Evolutionary conservation across 2,888 invertebrate genomes (phyloP), one percentile per base, ranked within the genome.

Genomic region (Zeuzera pyrina): DNA sequence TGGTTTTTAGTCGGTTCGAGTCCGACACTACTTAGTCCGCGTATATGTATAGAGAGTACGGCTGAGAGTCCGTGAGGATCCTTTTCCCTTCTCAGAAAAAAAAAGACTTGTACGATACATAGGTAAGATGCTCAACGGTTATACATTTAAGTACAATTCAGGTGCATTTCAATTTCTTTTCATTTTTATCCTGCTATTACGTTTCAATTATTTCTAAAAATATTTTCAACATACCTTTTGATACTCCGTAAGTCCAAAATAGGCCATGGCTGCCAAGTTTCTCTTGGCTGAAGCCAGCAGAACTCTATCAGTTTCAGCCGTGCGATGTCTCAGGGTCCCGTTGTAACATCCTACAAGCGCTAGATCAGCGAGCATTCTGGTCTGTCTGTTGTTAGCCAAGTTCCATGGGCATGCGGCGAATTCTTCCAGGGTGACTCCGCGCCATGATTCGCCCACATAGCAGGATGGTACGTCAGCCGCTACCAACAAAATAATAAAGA

Each of bases 291-390:
- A 97, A 19, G 94, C 93, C 42, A 99, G 83, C 87, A 99, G 90
- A 29, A 97, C 90, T 32, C 90, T 85, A 58, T 95, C 93, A 21
- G 93, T 86, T 54, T 94, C 93, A 7, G 86, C 77, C 30, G 86
- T 84, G 31, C 77, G 56, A 30, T 91, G 87, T 84, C 93, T 88
- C 45, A 89, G 86, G 29, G 90, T 89, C 49, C 89, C 91, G 63
- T 98, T 95, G 81, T 99, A 99, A 81, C 99, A 99, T 35, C 96
- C 95, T 21, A 98, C 92, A 30, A 97, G 86, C 35, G 94, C 93
- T 44, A 99, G 85, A 84, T 99, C 97, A 10, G 98, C 95, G 56
- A 99, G 72, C 99, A 99, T 99, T 47, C 98, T 87, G 2, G 98
- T 98, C 83, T 98, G 98, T 39, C 99, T 86, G 78, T 99, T 98